Conservation (phyloP, 2,888 invertebrate genomes). For the Tuta absoluta region DNA sequence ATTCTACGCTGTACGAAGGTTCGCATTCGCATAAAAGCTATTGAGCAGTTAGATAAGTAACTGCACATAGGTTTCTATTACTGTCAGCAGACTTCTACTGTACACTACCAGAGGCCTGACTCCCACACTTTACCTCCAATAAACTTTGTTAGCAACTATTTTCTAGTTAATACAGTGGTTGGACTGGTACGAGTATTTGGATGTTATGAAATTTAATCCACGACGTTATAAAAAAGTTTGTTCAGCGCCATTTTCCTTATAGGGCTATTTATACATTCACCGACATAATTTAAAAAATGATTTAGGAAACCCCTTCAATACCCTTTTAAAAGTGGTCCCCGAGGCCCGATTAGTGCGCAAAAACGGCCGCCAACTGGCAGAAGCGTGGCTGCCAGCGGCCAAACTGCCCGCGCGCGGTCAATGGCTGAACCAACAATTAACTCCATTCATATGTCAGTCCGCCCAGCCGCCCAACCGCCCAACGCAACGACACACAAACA, state of each 20-base stretch:
- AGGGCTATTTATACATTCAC: background rate
- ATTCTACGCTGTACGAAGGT: background rate
- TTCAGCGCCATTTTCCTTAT: background rate
- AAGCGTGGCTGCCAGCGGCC: constrained; percentile 55
- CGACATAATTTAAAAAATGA: background rate
- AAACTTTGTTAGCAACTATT: background rate
- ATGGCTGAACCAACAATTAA: constrained; percentile 74
- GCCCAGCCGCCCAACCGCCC: constrained; percentile 34
- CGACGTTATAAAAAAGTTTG: too few relatives aligned
- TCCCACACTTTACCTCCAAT: too few relatives aligned
- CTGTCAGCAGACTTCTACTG: too few relatives aligned
- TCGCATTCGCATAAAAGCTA: too few relatives aligned
- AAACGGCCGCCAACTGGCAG: constrained; percentile 71
- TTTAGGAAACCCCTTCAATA: constrained; percentile 15
- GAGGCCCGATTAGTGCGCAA: constrained; percentile 60
- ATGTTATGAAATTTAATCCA: too few relatives aligned
- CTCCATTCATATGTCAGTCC: constrained; percentile 71
- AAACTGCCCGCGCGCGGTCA: constrained; percentile 67
- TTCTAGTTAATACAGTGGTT: too few relatives aligned
- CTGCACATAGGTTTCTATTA: too few relatives aligned
- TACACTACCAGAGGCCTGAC: too few relatives aligned
- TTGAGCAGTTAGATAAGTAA: too few relatives aligned
- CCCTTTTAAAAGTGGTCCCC: constrained; percentile 49
- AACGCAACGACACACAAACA: constrained; percentile 42
- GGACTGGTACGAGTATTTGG: too few relatives aligned